Base-by-base conservation (phyloP, 2,888 invertebrate species). In the Notodonta dromedarius region DNA sequence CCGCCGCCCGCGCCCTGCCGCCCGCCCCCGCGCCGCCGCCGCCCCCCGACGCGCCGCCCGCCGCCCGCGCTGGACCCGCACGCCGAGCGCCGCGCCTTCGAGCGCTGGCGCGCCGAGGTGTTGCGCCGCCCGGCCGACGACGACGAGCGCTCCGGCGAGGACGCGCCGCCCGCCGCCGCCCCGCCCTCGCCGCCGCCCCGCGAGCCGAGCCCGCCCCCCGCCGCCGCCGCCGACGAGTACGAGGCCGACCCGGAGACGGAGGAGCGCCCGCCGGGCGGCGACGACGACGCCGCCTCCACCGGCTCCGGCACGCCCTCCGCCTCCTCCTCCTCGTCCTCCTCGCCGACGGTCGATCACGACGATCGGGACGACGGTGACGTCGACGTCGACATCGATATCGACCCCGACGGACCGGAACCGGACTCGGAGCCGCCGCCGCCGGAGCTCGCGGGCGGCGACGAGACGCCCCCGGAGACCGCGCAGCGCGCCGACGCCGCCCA, bases 21-120 rank as follows among this genome's bases (percentile, higher is more conserved):
- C 59, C 62, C 65, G 61, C 69, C 56, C 69, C 74, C 53, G 63
- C 74, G 39, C 61, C 74, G 48, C 51, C 78, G 75, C 48, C n/a
- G n/a, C n/a, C n/a, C n/a, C n/a, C n/a, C 54, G 60, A 46, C 62
- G 52, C 74, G 56, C 79, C 74, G 9, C 50, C 62, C 79, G 82
- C 67, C 78, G 74, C 74, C 66, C 60, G 65, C 76, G 52, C 71
- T 66, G 11, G 87, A 86, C 76, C 83, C 86, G 65, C 76, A 67
- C 57, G 86, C 84, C 14, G 89, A 89, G 76, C 79, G 90, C 7
- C 84, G 82, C 62, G 90, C 90, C 48, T 90, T 90, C 79, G 89
- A 89, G 63, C 85, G 85, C 5, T 90, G 91, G 90, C 88, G 89
- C 4, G 86, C 83, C 24, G 84, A 82, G 58, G 84, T 87, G 65